Base-by-base conservation (phyloP, 2,797 vertebrate species). In the Helicolenus hilgendorfi region DNA sequence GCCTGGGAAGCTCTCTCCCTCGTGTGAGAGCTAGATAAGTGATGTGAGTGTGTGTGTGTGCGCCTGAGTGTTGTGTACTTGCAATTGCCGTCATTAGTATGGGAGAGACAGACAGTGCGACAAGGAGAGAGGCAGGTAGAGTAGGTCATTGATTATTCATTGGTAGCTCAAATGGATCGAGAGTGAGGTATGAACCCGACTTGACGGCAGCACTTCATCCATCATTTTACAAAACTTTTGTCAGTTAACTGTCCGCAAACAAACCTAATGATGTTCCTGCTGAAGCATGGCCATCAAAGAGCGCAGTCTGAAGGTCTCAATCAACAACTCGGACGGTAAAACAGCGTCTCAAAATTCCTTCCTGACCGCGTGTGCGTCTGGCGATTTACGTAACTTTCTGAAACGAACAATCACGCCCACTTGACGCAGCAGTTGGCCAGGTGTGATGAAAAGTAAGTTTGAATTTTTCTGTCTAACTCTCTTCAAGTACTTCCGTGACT, bases 81-180 rank as follows among this genome's bases (percentile, higher is more conserved):
- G 70, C 85, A 89, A 90, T 85, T 82, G 80, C 75, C 35, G 33
- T 83, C 41, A 92, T 88, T 75, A 85, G 77, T 63, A 84, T 83
- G 68, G 70, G 45, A 81, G 75, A 77, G 78, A 79, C 69, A 72
- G 65, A 64, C 5, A n/a, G 24, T 56, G 72, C 0, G 5, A 79
- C 65, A 29, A 72, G 72, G 67, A 62, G 58, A 41, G 58, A 83
- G 11, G 77, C 56, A 59, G 80, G 41, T 79, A 63, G 26, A 78
- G 56, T 15, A 36, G 53, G 49, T 77, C 73, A 90, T 79, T 83
- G 83, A 93, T 91, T 79, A 84, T 86, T 89, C 77, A 79, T 72
- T 78, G 38, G 60, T n/a, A 41, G 68, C 72, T 79, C 13, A 65
- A 85, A 88, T 67, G 71, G 68, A 75, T 70, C 1, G 10, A 63